A percentile compares a stretch with the other conserved stretches of the same genome.
Evolutionary conservation across 2,797 vertebrate species (phyloP).

Genomic region (Peromyscus nudipes): DNA sequence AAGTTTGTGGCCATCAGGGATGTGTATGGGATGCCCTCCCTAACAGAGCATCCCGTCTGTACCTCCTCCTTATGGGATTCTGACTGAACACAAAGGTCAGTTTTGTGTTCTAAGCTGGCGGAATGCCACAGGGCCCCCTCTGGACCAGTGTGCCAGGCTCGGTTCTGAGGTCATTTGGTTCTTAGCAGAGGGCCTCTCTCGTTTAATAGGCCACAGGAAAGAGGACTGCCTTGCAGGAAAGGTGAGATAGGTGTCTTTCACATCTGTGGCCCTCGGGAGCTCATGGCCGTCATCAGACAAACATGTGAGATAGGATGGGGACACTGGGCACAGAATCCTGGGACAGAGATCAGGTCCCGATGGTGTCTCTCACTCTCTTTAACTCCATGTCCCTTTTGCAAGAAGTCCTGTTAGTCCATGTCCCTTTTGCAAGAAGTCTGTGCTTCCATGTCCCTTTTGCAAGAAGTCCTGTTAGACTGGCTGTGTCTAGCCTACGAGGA

Average conservation of each 20-base stretch:
- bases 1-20: neutral
- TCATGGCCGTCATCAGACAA: neutral
- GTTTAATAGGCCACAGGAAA: neutral
- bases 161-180: neutral
- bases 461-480: neutral
- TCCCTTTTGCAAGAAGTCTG: neutral
- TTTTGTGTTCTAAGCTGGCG: neutral
- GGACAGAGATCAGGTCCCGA: neutral
- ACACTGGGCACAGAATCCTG: neutral
- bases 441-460: neutral
- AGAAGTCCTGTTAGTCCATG: neutral
- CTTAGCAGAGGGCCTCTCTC: neutral
- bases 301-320: fast-evolving
- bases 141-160: neutral
- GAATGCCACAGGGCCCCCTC: neutral
- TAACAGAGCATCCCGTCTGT: fast-evolving
- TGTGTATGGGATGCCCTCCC: fast-evolving
- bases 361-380: fast-evolving
- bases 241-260: neutral
- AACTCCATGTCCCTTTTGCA: neutral
- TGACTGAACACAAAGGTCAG: neutral
- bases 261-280: fast-evolving
- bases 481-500: neutral
- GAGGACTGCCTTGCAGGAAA: neutral
- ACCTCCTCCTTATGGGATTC: neutral